Conservation (phyloP, 2,797 vertebrate species). For the Hydrocynus forskahlii region DNA sequence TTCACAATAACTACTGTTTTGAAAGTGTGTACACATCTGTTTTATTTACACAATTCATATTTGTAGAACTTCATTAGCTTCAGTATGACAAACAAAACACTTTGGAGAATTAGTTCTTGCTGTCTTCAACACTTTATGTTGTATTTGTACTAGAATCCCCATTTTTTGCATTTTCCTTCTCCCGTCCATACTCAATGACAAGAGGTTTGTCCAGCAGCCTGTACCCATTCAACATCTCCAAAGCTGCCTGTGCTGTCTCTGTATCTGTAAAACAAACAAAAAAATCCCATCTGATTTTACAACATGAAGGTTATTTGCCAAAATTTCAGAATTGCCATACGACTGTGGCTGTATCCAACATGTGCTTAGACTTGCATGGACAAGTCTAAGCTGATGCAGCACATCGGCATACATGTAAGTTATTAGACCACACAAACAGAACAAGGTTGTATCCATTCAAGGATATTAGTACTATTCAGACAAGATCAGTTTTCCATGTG, state of each 20-base stretch:
- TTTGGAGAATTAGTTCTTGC: not conserved
- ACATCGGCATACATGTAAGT: too few relatives aligned
- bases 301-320: not conserved
- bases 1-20: not conserved
- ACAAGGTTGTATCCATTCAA: not conserved
- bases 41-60: not conserved
- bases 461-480: not conserved
- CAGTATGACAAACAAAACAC: not conserved
- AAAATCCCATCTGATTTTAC: not conserved
- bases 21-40: not conserved
- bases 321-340: not conserved
- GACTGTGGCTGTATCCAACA: too few relatives aligned
- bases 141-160: not conserved
- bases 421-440: too few relatives aligned
- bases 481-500: too few relatives aligned
- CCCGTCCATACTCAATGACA: slow-evolving; percentile 88
- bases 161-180: slow-evolving; percentile 57
- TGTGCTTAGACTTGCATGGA: not conserved
- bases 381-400: not conserved
- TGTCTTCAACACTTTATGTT: not conserved
- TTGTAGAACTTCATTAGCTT: not conserved
- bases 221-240: slow-evolving; percentile 86
- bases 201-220: slow-evolving; percentile 85
- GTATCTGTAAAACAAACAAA: slow-evolving; percentile 72
- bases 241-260: slow-evolving; percentile 77